These are phyloP conservation scores for Coecobrya sp. DNA, from an alignment of 2,888 invertebrate species.

Conservation along the genomic window DNA sequence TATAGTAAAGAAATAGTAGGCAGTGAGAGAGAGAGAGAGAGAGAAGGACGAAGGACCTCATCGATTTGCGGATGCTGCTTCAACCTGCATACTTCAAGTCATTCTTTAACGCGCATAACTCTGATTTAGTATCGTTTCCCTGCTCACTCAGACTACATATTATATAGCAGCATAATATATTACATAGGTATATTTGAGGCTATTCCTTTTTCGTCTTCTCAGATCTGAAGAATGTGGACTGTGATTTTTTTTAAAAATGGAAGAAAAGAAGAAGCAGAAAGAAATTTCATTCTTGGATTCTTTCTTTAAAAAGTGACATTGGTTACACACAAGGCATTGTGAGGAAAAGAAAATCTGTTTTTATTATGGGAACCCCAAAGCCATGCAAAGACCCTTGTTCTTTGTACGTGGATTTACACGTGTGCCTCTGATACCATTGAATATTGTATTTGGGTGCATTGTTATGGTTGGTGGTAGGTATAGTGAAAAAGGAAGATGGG, in stretches of 20 bases:
- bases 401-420: constrained; percentile 68
- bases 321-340: constrained; percentile 13
- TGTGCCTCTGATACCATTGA: constrained; percentile 57
- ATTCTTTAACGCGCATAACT: constrained; percentile 58
- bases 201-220: not conserved
- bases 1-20: constrained; percentile 29
- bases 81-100: constrained; percentile 70
- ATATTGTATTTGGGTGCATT: constrained; percentile 53
- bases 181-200: not conserved
- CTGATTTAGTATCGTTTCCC: constrained; percentile 70
- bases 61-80: constrained; percentile 74
- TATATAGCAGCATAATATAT: not conserved
- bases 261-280: constrained; percentile 23
- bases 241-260: constrained; percentile 28
- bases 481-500: constrained; percentile 28
- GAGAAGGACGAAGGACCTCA: constrained; percentile 48
- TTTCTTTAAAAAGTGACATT: constrained; percentile 23
- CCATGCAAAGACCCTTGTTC: constrained; percentile 25
- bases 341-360: constrained; percentile 32
- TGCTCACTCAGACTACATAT: constrained; percentile 23
- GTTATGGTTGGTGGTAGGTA: constrained; percentile 23
- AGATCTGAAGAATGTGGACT: constrained; percentile 6
- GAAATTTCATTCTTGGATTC: constrained; percentile 46
- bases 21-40: not conserved
- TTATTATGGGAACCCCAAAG: constrained; percentile 47